Base-by-base conservation (phyloP, 2,888 invertebrate genomes). In the Seira ritae region DNA sequence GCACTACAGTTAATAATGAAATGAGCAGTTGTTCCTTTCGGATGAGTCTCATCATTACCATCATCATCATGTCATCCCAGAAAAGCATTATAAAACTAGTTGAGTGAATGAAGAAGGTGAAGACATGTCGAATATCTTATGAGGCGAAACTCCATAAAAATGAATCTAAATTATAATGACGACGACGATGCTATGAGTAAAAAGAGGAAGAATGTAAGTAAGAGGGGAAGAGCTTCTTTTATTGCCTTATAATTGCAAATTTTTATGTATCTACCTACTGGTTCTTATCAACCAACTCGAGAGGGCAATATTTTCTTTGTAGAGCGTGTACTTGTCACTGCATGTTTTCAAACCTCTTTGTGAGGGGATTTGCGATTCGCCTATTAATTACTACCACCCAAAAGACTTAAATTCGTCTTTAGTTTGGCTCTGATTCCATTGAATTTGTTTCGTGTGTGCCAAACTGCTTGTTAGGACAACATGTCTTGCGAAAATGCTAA, bases 61-160 rank as follows among this genome's bases (percentile, higher is more conserved):
- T n/a, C n/a, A n/a, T n/a, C n/a, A n/a, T 3, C 50, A 50, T 50
- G 15, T n/a, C 15, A 50, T n/a, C 17, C 15, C 50, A n/a, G 15
- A 12, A 50, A 50, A 15, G 2, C 50, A n/a, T 12, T 8, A 50
- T 50, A 50, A 31, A 31, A 8, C 31, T 31, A 31, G 31, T 31
- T 31, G 8, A 31, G 31, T 31, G 31, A 31, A 2, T 31, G 31
- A 31, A 8, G 31, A 8, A 31, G 31, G 31, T 31, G 31, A 31
- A 50, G 50, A 50, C 50, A n/a, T 50, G 50, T 50, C 50, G 17
- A n/a, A 50, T 50, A n/a, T 50, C 50, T 50, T 50, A 50, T n/a
- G 15, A n/a, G 17, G 50, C 50, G 50, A 50, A n/a, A 50, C 3
- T 2, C 17, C 50, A 50, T 50, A 50, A 50, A 50, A 50, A 50